These are phyloP conservation scores for Phasia obesa DNA, from an alignment of 2,888 invertebrate genomes.

Conservation along the genomic window DNA sequence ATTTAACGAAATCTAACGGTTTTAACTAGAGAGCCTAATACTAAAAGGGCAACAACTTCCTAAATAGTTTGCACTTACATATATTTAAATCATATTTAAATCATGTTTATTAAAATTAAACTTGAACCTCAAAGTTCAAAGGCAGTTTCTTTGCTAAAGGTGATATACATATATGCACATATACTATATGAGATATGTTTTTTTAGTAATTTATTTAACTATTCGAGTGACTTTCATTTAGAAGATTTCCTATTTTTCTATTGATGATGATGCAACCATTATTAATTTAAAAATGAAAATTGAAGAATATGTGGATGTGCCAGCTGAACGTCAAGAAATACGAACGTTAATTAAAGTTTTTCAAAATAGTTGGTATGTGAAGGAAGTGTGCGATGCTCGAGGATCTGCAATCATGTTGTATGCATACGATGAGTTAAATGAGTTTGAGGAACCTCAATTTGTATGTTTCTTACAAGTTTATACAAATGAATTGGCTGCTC, in stretches of 20 bases:
- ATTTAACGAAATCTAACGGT: slow-evolving; percentile 41
- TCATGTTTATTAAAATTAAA: slow-evolving; percentile 68
- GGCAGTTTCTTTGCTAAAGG: slow-evolving; percentile 34
- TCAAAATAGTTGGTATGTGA: slow-evolving; percentile 28
- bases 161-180: background rate
- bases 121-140: slow-evolving; percentile 50
- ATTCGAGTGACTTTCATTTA: too few relatives aligned
- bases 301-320: slow-evolving; percentile 54
- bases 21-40: background rate
- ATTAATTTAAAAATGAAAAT: slow-evolving; percentile 54
- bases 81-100: slow-evolving; percentile 39
- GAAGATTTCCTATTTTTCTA: slow-evolving; percentile 55
- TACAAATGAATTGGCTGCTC: slow-evolving; percentile 53
- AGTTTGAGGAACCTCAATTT: slow-evolving; percentile 44
- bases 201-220: background rate
- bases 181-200: background rate
- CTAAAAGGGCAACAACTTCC: background rate
- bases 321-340: slow-evolving; percentile 60
- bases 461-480: slow-evolving; percentile 63
- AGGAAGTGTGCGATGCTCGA: slow-evolving; percentile 38
- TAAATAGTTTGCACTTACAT: too few relatives aligned
- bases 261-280: slow-evolving; percentile 62
- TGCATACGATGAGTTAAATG: slow-evolving; percentile 27
- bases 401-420: slow-evolving; percentile 64
- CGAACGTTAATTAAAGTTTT: slow-evolving; percentile 51